Conservation (phyloP, 1,140 invertebrate genomes). For the Sweltsa coloradensis region DNA sequence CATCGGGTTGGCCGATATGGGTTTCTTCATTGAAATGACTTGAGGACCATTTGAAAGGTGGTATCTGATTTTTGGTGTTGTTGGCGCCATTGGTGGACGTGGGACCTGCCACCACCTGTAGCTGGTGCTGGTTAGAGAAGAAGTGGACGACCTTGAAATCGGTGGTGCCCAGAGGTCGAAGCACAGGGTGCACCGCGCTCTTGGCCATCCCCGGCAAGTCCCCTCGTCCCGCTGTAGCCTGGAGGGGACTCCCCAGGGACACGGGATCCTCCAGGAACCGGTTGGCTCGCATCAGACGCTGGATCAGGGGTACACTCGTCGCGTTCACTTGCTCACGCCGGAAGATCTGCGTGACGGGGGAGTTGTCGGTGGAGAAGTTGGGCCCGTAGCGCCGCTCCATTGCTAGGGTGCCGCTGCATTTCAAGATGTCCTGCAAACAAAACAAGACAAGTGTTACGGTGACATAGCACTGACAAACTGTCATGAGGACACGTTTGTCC, state of each 20-base stretch:
- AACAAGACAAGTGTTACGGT: too few relatives aligned
- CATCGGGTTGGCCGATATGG: constrained; percentile 64
- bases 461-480: too few relatives aligned
- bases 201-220: constrained; percentile 42
- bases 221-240: constrained; percentile 44
- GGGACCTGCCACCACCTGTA: constrained; percentile 28
- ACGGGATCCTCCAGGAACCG: constrained; percentile 44
- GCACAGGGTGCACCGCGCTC: too few relatives aligned
- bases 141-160: neutral
- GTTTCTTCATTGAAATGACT: constrained; percentile 43
- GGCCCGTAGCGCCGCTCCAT: constrained; percentile 43
- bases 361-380: constrained; percentile 40
- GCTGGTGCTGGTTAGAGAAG: constrained; percentile 10
- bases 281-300: constrained; percentile 49
- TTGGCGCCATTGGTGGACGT: constrained; percentile 2
- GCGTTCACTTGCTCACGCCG: constrained; percentile 38
- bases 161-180: constrained; percentile 31
- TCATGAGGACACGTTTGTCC: too few relatives aligned
- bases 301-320: constrained; percentile 34
- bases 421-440: constrained; percentile 33
- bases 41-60: constrained; percentile 60
- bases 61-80: constrained; percentile 7
- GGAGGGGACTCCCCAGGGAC: constrained; percentile 46
- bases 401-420: constrained; percentile 36
- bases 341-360: constrained; percentile 40